A percentile compares a stretch with the other conserved stretches of the same genome.
Evolutionary conservation across 2,888 invertebrate genomes (phyloP).

Genomic region (Anthoptus insignis): DNA sequence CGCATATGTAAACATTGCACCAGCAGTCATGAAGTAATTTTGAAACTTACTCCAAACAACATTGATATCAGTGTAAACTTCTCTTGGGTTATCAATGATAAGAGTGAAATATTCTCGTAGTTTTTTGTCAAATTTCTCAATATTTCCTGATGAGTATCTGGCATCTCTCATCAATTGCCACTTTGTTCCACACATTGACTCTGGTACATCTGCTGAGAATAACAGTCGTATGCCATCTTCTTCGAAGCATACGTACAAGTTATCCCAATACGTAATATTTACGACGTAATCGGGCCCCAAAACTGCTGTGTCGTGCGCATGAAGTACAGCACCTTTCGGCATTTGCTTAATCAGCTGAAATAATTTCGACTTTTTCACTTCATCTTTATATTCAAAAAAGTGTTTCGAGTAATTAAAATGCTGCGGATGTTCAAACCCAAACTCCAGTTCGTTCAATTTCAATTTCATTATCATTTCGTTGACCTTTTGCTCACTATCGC

Average conservation of each 20-base stretch:
- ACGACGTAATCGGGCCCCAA: conserved; percentile 88
- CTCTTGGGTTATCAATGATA: conserved; percentile 76
- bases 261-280: conserved; percentile 87
- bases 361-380: conserved; percentile 87
- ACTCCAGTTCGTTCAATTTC: conserved; percentile 81
- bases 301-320: conserved; percentile 89
- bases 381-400: conserved; percentile 88
- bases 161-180: conserved; percentile 85
- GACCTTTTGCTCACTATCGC: conserved; percentile 80
- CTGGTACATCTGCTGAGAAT: conserved; percentile 65
- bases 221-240: conserved; percentile 58
- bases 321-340: conserved; percentile 93
- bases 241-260: conserved; percentile 86
- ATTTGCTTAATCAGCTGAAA: conserved; percentile 88
- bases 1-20: conserved; percentile 86
- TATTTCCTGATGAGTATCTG: conserved; percentile 76
- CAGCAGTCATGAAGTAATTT: conserved; percentile 82
- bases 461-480: conserved; percentile 87
- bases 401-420: conserved; percentile 89
- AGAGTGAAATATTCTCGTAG: conserved; percentile 86
- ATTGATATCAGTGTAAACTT: conserved; percentile 84
- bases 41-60: conserved; percentile 88
- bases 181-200: conserved; percentile 55
- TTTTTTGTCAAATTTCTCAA: conserved; percentile 81
- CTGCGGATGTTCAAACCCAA: conserved; percentile 77